phyloP scores from a whole-genome alignment of 2,113 vertebrate genomes.

The Parus major region DNA sequence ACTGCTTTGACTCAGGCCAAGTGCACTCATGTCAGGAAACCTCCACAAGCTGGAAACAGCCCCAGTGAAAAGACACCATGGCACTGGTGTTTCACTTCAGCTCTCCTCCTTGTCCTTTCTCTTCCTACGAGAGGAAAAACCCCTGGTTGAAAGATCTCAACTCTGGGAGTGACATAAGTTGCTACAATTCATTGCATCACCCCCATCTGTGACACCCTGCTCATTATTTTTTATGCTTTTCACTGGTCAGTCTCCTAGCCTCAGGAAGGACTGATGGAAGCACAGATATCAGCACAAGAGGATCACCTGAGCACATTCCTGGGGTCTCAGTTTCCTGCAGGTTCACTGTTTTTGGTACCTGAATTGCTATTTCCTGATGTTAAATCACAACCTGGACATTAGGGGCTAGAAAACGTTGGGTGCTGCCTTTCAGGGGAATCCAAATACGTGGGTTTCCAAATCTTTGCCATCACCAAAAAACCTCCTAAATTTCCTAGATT shows the following conservation, averaged over 20 bases:
- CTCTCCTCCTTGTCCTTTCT: neutral
- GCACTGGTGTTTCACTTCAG: neutral
- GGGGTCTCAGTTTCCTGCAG: neutral
- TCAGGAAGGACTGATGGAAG: accelerated
- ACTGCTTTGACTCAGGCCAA: neutral
- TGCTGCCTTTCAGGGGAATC: neutral
- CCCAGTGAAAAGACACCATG: accelerated
- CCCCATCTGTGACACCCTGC: accelerated
- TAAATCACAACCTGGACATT: neutral
- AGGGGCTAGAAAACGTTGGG: neutral
- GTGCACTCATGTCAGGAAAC: neutral
- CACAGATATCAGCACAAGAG: accelerated
- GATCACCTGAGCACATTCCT: too few species aligned
- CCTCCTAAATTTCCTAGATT: neutral
- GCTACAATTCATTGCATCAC: neutral
- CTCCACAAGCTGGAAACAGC: neutral
- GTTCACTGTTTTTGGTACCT: accelerated
- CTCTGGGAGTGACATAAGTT: neutral
- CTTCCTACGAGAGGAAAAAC: neutral
- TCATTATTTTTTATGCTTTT: neutral
- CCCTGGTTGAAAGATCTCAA: neutral
- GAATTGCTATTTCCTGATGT: neutral
- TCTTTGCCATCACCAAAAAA: neutral
- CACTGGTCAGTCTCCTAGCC: neutral
- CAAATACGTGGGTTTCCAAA: neutral